These are phyloP conservation scores for Herpailurus yagouaroundi DNA, from an alignment of 2,113 vertebrate species.

Conservation along the genomic window DNA sequence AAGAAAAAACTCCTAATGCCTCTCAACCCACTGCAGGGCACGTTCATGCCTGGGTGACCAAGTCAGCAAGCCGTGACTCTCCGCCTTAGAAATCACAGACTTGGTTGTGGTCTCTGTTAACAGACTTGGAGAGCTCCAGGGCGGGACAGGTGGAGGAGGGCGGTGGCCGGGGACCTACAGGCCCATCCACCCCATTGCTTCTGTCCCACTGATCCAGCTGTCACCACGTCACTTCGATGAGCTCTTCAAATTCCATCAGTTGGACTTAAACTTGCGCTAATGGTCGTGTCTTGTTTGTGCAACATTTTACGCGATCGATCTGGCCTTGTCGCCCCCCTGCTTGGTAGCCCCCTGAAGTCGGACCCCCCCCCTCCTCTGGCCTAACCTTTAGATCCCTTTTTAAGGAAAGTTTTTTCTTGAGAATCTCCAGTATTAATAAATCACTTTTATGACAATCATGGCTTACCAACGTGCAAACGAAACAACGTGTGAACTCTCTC, in stretches of 20 bases:
- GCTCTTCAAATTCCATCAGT: neutral
- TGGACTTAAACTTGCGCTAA: fast-evolving
- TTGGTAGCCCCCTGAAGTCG: fast-evolving
- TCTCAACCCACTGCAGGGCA: fast-evolving
- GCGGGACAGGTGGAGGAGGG: neutral
- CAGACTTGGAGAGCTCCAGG: neutral
- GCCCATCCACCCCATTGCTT: fast-evolving
- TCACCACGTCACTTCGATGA: neutral
- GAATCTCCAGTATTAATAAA: neutral
- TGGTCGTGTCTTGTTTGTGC: fast-evolving
- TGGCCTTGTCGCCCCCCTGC: neutral
- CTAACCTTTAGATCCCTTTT: too few relatives aligned
- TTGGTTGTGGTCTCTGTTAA: fast-evolving
- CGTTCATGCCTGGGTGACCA: fast-evolving
- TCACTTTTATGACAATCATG: neutral
- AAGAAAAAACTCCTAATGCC: fast-evolving
- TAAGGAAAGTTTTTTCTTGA: neutral
- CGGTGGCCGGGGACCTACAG: fast-evolving
- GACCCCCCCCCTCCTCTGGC: neutral
- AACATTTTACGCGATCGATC: fast-evolving
- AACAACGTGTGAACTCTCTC: neutral
- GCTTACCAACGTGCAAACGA: neutral
- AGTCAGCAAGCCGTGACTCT: fast-evolving
- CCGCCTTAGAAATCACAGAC: fast-evolving
- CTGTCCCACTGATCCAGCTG: fast-evolving